Conservation (phyloP, 35 echinoderm and acorn worm species). For the Hemicentrotus pulcherrimus region DNA sequence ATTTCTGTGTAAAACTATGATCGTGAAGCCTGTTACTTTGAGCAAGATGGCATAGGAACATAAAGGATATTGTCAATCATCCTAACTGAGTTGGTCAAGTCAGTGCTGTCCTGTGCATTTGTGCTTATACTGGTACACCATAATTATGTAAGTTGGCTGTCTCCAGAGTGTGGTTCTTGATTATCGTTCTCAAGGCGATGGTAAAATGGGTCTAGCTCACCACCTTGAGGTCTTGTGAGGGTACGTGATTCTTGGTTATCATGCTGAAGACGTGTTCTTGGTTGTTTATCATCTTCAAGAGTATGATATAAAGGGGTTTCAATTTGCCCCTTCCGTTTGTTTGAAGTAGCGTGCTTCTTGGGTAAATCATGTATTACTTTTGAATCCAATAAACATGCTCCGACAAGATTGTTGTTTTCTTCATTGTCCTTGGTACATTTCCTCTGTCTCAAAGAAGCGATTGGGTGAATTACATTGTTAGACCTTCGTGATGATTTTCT, state of each 20-base stretch:
- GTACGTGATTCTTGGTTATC: background rate
- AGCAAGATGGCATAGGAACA: background rate
- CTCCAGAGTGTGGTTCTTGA: background rate
- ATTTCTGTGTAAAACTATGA: background rate
- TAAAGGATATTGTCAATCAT: background rate
- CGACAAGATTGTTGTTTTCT: background rate
- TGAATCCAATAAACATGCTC: background rate
- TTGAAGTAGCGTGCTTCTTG: background rate
- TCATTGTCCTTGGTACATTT: background rate
- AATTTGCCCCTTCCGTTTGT: background rate
- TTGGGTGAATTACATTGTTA: background rate
- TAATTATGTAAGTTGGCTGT: background rate
- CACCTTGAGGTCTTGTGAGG: no score
- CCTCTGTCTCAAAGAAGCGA: background rate
- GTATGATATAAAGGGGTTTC: background rate
- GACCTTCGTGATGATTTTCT: background rate
- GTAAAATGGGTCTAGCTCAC: no score
- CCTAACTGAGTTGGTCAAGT: background rate
- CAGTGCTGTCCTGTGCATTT: background rate
- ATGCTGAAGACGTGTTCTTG: background rate
- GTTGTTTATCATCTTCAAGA: background rate
- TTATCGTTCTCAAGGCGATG: no score
- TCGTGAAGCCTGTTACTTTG: background rate
- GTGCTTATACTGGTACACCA: background rate
- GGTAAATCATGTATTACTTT: background rate